Conservation (phyloP, 2,797 vertebrate species). For the Anolis apletophallus region DNA sequence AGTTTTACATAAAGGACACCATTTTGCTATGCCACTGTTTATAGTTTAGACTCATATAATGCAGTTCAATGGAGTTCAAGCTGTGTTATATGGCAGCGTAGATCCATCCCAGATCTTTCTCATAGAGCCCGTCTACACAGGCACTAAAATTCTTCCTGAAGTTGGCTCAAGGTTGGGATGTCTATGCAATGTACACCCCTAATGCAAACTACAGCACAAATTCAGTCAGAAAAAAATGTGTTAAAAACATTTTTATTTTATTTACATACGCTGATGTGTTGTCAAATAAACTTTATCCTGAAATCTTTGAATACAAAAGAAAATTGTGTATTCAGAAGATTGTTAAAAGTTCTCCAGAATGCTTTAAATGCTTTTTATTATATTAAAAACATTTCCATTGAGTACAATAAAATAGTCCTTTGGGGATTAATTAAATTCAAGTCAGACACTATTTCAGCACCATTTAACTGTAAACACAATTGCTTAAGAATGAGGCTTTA, state of each 20-base stretch:
- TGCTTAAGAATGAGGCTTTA: not conserved
- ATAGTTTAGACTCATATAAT: no score
- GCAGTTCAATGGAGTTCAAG: no score
- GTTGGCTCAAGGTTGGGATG: no score
- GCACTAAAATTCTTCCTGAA: no score
- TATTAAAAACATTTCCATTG: not conserved
- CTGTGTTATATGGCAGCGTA: no score
- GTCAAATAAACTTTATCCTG: not conserved
- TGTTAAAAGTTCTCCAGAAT: not conserved
- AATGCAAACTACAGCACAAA: no score
- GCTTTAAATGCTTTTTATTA: not conserved
- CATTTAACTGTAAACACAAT: not conserved
- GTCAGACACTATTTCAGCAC: not conserved
- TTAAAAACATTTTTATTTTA: not conserved
- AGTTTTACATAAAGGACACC: no score
- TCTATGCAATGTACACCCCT: no score
- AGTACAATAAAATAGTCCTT: not conserved
- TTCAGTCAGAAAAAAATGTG: no score
- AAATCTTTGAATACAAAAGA: not conserved
- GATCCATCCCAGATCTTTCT: no score
- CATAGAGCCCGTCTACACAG: no score
- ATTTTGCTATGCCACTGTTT: no score
- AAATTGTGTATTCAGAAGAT: not conserved
- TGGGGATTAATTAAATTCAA: not conserved
- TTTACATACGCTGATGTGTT: not conserved